phyloP scores from a whole-genome alignment of 1,140 invertebrate species.

The Sesamia nonagrioides region DNA sequence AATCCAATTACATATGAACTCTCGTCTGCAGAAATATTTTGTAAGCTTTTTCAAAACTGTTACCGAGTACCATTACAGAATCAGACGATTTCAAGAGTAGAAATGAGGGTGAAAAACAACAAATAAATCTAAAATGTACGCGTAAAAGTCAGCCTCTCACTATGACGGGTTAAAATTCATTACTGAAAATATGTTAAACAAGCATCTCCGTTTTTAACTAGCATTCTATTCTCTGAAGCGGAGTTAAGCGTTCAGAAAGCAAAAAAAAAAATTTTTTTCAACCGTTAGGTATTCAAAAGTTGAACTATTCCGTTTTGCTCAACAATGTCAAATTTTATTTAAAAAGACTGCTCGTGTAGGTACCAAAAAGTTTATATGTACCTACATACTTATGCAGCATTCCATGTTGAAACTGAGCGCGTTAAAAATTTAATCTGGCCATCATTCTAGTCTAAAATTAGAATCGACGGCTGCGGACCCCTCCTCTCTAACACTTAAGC shows the following conservation, averaged over 20 bases:
- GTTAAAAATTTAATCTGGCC: conserved; percentile 47
- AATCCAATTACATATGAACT: too few species aligned
- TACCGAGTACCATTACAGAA: too few species aligned
- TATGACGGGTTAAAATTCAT: too few species aligned
- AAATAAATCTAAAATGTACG: too few species aligned
- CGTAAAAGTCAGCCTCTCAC: too few species aligned
- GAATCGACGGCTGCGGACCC: conserved; percentile 33
- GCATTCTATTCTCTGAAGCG: too few species aligned
- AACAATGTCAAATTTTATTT: conserved; percentile 35
- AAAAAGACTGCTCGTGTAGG: conserved; percentile 22
- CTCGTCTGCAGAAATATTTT: too few species aligned
- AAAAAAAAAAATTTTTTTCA: background rate
- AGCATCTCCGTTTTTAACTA: background rate
- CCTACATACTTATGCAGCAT: conserved; percentile 41
- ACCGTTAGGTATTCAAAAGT: background rate
- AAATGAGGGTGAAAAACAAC: too few species aligned
- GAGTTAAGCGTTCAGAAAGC: too few species aligned
- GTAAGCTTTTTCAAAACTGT: too few species aligned
- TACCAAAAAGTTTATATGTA: conserved; percentile 31
- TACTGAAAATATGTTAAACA: background rate
- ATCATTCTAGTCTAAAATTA: conserved; percentile 45
- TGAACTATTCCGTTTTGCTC: conserved; percentile 1
- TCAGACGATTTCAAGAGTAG: too few species aligned
- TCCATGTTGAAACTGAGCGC: conserved; percentile 19
- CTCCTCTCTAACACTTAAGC: conserved; percentile 36